Evolutionary conservation across 2,113 vertebrate species (phyloP), one percentile per base, ranked within the genome.

Genomic region (Argyrosomus japonicus): DNA sequence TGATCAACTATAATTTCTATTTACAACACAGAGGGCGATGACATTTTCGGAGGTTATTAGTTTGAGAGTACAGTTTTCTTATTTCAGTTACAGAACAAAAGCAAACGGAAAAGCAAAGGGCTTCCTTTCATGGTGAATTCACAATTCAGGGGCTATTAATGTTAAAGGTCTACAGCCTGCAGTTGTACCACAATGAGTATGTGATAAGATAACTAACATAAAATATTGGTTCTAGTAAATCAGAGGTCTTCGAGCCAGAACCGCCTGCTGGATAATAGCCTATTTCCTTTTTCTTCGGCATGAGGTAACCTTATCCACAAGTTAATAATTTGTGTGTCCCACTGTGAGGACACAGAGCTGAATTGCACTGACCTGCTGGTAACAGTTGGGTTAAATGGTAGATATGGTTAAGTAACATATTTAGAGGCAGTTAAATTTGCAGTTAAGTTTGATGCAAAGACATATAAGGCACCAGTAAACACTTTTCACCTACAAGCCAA

Each of bases 221-320:
- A 79, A 82, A 86, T 77, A 83, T 71, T 70, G 72, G 68, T 58
- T 82, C 23, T 6, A 68, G 40, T 69, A 71, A 89, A 87, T 84
- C 84, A 82, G 53, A 62, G 47, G 32, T 86, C 75, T 70, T 63
- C 0, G 36, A 78, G 72, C 17, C 71, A 25, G 48, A 76, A 79
- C 23, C 19, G 69, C 79, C 74, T 68, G 65, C 45, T 60, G 67
- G 70, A 45, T 81, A 85, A 84, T 57, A 74, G 67, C 70, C 67
- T 51, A 70, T 84, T 78, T 82, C 29, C 65, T 79, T 63, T 77
- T 72, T 60, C 63, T 12, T 43, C 15, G 40, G 14, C 29, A 32
- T 19, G 6, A 79, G 54, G 27, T 65, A 81, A 57, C 75, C 68
- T 85, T 77, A 70, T 73, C 48, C 64, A 45, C 7, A 1, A 68